Evolutionary conservation across 2,797 vertebrate genomes (phyloP).

Genomic region (Bradypodion pumilum): DNA sequence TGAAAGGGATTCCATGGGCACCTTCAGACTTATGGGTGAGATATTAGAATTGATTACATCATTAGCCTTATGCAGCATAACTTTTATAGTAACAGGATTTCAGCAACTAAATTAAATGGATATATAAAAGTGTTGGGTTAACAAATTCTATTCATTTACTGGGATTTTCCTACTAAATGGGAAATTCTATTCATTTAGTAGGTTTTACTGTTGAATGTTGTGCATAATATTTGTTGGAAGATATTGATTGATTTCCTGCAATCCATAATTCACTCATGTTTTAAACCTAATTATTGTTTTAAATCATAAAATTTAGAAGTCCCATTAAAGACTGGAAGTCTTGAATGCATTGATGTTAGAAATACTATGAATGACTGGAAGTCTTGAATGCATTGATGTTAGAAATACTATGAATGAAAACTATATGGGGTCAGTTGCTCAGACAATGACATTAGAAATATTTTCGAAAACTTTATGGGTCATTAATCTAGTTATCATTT

Average conservation of each 20-base stretch:
- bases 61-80: too few relatives aligned
- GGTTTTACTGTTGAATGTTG: too few relatives aligned
- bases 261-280: neutral
- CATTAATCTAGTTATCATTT: too few relatives aligned
- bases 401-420: neutral
- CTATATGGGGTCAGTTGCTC: neutral
- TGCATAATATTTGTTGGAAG: neutral
- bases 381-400: neutral
- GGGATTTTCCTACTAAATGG: too few relatives aligned
- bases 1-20: too few relatives aligned
- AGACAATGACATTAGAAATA: neutral
- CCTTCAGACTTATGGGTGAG: too few relatives aligned
- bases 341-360: neutral
- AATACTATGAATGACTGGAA: neutral
- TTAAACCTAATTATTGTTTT: neutral
- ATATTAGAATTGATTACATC: too few relatives aligned
- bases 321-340: neutral
- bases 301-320: neutral
- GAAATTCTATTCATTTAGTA: neutral
- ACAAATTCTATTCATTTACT: too few relatives aligned
- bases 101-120: too few relatives aligned
- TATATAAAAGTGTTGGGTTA: neutral
- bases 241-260: too few relatives aligned
- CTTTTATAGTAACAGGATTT: too few relatives aligned
- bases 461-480: neutral